Base-by-base conservation (phyloP, 2,113 vertebrate genomes). In the Prietella phreatophila region DNA sequence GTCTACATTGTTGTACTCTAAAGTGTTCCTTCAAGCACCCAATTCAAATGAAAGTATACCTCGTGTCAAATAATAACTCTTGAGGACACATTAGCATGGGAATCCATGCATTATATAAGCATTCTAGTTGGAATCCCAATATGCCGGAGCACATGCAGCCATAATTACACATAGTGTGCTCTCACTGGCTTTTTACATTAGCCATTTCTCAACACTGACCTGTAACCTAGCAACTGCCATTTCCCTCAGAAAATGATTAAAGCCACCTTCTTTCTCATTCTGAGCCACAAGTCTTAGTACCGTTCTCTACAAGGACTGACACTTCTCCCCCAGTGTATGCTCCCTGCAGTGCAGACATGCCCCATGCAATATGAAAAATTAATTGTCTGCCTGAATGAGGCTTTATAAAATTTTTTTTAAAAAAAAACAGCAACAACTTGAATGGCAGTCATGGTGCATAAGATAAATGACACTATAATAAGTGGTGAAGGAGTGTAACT, bases 181-280 rank as follows among this genome's bases (percentile, higher is more conserved):
- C 89, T 90, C 91, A 88, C 91, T 55, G 85, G 88, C 89, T 88
- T 90, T 71, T 89, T 91, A 71, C 91, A 88, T 89, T 79, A 89
- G 86, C 50, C 89, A 89, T 90, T 92, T 89, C 92, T 91, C 89
- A 83, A 78, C 88, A 91, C 92, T 93, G 93, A 95, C 93, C 93
- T 93, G 95, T 95, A 95, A 93, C 95, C 94, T 94, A 95, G 95
- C 95, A 95, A 96, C 95, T 88, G 83, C 14, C 87, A 86, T 93
- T 91, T 91, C 89, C 88, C 91, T 79, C 90, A 89, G 89, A 92
- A 90, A 91, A 94, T 93, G 89, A 94, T 94, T 92, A 93, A 93
- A 94, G 91, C 86, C 78, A 67, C 27, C 92, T 92, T 89, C 90
- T 93, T 93, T 91, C 58, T 87, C 87, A 93, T 94, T 93, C 93